These are phyloP conservation scores for Erinaceus europaeus DNA, from an alignment of 2,113 vertebrate genomes.

Conservation along the genomic window DNA sequence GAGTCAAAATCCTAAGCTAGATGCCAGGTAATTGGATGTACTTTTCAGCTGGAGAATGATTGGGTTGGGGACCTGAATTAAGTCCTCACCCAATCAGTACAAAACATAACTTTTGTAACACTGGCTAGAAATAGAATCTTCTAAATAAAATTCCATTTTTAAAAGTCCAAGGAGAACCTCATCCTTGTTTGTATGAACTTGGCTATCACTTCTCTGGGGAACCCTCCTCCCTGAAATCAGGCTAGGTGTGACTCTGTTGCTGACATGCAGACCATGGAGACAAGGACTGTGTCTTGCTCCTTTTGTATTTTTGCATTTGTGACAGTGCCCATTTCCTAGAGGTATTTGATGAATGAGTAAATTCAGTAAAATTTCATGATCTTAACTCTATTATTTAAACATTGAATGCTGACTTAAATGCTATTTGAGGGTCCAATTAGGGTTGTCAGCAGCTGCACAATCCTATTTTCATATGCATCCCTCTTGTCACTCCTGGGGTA, in stretches of 20 bases:
- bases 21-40: neutral
- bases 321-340: neutral
- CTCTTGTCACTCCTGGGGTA: neutral
- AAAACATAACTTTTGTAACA: neutral
- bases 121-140: neutral
- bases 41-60: neutral
- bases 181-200: neutral
- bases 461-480: neutral
- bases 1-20: neutral
- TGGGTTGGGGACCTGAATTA: neutral
- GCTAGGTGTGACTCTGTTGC: neutral
- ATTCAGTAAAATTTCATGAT: neutral
- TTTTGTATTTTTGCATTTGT: neutral
- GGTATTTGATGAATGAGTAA: neutral
- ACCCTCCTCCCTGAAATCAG: neutral
- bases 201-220: neutral
- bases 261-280: neutral
- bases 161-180: neutral
- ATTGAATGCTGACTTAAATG: neutral
- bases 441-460: neutral
- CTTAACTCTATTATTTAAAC: neutral
- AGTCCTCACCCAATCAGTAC: neutral
- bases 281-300: neutral
- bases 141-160: neutral
- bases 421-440: neutral